Evolutionary conservation across 1,140 invertebrate species (phyloP).

Genomic region (Musca vetustissima): DNA sequence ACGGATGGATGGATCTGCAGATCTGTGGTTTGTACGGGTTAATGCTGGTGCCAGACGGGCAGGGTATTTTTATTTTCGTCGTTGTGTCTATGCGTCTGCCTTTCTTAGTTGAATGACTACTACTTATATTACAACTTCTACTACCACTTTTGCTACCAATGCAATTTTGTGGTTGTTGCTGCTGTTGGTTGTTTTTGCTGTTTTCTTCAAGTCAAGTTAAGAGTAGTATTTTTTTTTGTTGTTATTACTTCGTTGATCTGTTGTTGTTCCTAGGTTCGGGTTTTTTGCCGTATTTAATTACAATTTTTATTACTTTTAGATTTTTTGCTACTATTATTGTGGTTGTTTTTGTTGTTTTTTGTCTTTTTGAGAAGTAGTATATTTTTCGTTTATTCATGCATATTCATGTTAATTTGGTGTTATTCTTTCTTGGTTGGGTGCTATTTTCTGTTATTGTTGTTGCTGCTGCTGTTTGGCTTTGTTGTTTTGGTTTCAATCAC

Average conservation of each 20-base stretch:
- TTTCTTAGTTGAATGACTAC: constrained; percentile 29
- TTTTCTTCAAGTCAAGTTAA: constrained; percentile 18
- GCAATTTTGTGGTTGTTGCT: background rate
- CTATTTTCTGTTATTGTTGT: too few species aligned
- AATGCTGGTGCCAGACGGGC: too few species aligned
- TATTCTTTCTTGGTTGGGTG: too few species aligned
- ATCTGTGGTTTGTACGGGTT: too few species aligned
- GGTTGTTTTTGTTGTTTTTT: constrained; percentile 26
- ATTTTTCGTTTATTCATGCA: constrained; percentile 13
- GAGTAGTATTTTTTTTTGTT: constrained; percentile 34
- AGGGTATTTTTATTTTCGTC: background rate
- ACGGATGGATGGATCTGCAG: too few species aligned
- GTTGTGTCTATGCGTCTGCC: constrained; percentile 1
- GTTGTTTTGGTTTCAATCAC: constrained; percentile 6
- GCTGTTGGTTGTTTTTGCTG: too few species aligned
- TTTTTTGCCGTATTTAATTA: constrained; percentile 37
- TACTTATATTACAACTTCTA: constrained; percentile 44
- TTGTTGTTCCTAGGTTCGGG: constrained; percentile 26
- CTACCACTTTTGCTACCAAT: constrained; percentile 20
- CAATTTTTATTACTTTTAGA: constrained; percentile 39
- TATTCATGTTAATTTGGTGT: constrained; percentile 17
- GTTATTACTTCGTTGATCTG: constrained; percentile 24
- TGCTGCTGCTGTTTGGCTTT: background rate
- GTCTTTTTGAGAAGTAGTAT: constrained; percentile 26
- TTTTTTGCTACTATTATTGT: constrained; percentile 22